These are phyloP conservation scores for Zosterops japonicus DNA, from an alignment of 2,113 vertebrate genomes.

Conservation along the genomic window DNA sequence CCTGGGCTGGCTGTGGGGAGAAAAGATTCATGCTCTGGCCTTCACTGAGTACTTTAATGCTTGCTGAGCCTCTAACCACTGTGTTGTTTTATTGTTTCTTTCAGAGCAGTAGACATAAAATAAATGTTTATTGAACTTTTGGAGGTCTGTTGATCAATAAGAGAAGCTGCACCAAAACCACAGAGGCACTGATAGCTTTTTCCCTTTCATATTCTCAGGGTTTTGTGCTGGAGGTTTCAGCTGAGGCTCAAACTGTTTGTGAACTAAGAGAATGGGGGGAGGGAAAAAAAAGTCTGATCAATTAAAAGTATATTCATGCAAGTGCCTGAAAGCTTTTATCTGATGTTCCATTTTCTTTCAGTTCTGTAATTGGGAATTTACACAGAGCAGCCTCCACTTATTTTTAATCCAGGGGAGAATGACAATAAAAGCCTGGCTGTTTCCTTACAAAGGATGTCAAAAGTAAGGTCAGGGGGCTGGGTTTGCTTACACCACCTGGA, in stretches of 20 bases:
- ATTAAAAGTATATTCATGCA: slow-evolving; percentile 21
- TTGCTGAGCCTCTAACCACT: slow-evolving; percentile 16
- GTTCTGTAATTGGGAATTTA: slow-evolving; percentile 2
- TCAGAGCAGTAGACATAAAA: slow-evolving; percentile 32
- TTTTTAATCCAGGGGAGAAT: slow-evolving; percentile 6
- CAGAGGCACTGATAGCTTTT: slow-evolving; percentile 23
- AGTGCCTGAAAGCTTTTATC: slow-evolving; percentile 26
- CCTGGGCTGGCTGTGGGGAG: background rate
- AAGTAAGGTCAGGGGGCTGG: background rate
- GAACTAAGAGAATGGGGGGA: background rate
- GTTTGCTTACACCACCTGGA: background rate
- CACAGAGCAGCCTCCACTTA: background rate
- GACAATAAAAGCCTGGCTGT: background rate
- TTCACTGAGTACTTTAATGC: slow-evolving; percentile 35
- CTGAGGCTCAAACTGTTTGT: background rate
- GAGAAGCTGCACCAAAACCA: slow-evolving; percentile 28
- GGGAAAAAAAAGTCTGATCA: background rate
- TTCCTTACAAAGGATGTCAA: slow-evolving; percentile 13
- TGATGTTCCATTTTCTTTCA: background rate
- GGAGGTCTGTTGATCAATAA: slow-evolving; percentile 48
- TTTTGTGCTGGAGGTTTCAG: background rate
- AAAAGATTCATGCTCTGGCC: background rate
- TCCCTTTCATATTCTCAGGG: background rate
- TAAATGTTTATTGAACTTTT: slow-evolving; percentile 58
- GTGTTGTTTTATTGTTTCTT: slow-evolving; percentile 29